These are phyloP conservation scores for Trissolcus basalis DNA, from an alignment of 1,140 invertebrate species.

Conservation along the genomic window DNA sequence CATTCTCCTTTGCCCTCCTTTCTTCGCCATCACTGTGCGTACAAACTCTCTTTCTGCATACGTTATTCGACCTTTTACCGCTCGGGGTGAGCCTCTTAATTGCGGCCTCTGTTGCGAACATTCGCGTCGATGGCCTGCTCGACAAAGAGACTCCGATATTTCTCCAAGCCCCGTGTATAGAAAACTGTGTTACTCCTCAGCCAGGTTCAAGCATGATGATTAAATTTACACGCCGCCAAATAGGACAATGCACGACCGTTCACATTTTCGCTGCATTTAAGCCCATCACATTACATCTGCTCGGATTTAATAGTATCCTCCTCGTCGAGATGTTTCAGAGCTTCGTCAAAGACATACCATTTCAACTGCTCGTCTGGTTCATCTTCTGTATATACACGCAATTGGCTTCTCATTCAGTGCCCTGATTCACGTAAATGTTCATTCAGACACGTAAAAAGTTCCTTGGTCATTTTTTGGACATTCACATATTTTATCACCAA, in stretches of 20 bases:
- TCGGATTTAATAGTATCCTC: too few relatives aligned
- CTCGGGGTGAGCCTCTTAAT: constrained; percentile 11
- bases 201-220: constrained; percentile 3
- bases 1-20: constrained; percentile 31
- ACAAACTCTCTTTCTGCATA: constrained; percentile 51
- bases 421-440: too few relatives aligned
- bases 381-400: too few relatives aligned
- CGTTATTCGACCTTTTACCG: constrained; percentile 42
- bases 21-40: constrained; percentile 24
- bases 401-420: too few relatives aligned
- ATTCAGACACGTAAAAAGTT: too few relatives aligned
- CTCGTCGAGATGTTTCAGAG: too few relatives aligned
- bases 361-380: too few relatives aligned
- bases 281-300: too few relatives aligned
- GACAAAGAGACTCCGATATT: constrained; percentile 39
- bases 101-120: constrained; percentile 19
- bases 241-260: constrained; percentile 23
- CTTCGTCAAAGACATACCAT: too few relatives aligned
- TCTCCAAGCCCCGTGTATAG: neutral
- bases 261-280: neutral
- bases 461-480: too few relatives aligned
- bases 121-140: constrained; percentile 12
- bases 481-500: too few relatives aligned
- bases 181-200: constrained; percentile 28
- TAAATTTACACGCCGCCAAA: constrained; percentile 34